These are phyloP conservation scores for Cichlasoma orientale DNA, from an alignment of 2,797 vertebrate genomes.

Conservation along the genomic window DNA sequence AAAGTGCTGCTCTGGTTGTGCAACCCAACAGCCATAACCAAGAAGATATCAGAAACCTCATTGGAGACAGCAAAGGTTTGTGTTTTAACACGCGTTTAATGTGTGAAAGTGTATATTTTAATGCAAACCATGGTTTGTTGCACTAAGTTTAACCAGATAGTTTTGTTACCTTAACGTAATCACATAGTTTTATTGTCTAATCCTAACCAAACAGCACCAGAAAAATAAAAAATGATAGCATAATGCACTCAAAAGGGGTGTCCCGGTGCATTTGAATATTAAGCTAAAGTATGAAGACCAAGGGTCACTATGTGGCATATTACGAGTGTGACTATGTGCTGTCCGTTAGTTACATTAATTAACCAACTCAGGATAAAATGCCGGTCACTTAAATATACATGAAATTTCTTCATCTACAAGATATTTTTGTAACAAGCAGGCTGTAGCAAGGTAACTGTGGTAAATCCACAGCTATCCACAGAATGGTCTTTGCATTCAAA, in stretches of 20 bases:
- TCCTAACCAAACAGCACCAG: not conserved
- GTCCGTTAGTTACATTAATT: no score
- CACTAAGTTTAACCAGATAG: not conserved
- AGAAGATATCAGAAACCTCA: not conserved
- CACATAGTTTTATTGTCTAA: not conserved
- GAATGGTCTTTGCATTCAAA: slow-evolving; percentile 64
- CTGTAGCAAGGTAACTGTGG: slow-evolving; percentile 21
- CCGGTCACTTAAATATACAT: not conserved
- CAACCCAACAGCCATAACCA: not conserved
- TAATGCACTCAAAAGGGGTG: not conserved
- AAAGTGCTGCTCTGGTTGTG: not conserved
- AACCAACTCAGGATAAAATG: slow-evolving; percentile 1
- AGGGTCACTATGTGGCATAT: no score
- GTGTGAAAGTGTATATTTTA: not conserved
- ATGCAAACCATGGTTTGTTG: not conserved
- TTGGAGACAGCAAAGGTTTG: not conserved
- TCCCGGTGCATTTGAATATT: not conserved
- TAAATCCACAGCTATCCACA: slow-evolving; percentile 24
- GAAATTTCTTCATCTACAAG: slow-evolving; percentile 1
- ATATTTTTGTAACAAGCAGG: not conserved
- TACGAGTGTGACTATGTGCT: no score
- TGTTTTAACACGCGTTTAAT: not conserved
- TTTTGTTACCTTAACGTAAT: not conserved
- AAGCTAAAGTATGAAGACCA: not conserved
- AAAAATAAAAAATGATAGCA: not conserved